Evolutionary conservation across 2,888 invertebrate species (phyloP), one percentile per base, ranked within the genome.

Genomic region (Drosophila merina): DNA sequence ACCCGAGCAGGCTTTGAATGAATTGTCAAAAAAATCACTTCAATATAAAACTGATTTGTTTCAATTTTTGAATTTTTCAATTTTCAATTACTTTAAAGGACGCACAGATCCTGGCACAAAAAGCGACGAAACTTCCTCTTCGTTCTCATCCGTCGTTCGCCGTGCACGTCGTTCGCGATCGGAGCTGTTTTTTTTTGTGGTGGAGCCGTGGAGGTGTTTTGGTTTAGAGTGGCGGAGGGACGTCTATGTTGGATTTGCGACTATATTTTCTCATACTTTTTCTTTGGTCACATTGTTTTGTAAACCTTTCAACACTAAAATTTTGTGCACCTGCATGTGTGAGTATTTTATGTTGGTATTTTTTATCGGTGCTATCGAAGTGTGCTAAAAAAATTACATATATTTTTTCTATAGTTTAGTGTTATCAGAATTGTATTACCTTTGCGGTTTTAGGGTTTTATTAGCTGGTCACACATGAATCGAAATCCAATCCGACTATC

Each of bases 11-110:
- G 42, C 42, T 42, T 42, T 20, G 8, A 20, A 12, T 9, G 8
- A 8, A 20, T n/a, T 36, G 36, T 36, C 36, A 36, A 12, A n/a
- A 36, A n/a, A 4, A 36, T n/a, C 36, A 36, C 36, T 36, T 28
- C 28, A 28, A 36, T 20, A 20, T 20, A 20, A 20, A 20, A 20
- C 20, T 20, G 20, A 20, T 20, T 20, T 20, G 20, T 20, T 20
- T 20, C 20, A 20, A 20, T 20, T n/a, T 36, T 36, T 36, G 5
- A n/a, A 36, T n/a, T 20, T 20, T 20, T 20, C 6, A n/a, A 20
- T 42, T 42, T 42, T 42, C 36, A 42, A 42, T 42, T 42, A 42
- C 42, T 42, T 42, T 42, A 42, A 42, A 42, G 42, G 42, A 42
- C 20, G 42, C 42, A 42, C 14, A 42, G 42, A 42, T 42, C 42